Evolutionary conservation across 2,797 vertebrate genomes (phyloP), one percentile per base, ranked within the genome.

Genomic region (Gobio occitaniae): DNA sequence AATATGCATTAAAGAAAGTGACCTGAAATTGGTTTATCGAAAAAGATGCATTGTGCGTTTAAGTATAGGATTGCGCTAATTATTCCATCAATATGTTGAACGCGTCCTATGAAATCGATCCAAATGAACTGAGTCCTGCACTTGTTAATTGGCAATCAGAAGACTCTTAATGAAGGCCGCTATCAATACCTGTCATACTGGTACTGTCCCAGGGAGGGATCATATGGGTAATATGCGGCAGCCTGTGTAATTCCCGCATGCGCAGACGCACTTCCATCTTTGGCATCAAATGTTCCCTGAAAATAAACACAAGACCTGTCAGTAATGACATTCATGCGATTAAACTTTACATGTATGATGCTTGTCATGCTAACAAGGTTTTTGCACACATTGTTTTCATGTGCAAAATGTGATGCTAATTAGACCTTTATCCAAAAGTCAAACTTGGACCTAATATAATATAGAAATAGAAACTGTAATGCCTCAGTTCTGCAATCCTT

Each of bases 271-370:
- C 96, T 94, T 70, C 96, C 95, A 48, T 99, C 98, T 95, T 99
- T 99, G 65, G 97, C 93, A 66, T 99, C 98, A 83, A 98, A 98
- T 86, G 97, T 95, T 88, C 98, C 97, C 98, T 99, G 95, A 86
- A 95, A 94, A 87, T 78, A 78, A 78, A 78, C 38, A 44, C 56
- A 78, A 78, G 56, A 63, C 19, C 74, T 25, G 74, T 77, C 74
- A 59, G 74, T 21, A 77, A 78, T 68, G 36, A 68, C 65, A 38
- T 38, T 68, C 65, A 38, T 19, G 65, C 32, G 36, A 38, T 63
- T 25, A 6, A 61, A 78, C 56, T 61, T 77, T 10, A 44, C 75
- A 44, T 25, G n/a, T 15, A 38, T 56, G 3, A n/a, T 36, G 29
- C 0, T 21, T 56, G 32, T 56, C 74, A 41, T 2, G 12, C 9